Base-by-base conservation (phyloP, 1,140 invertebrate species). In the Halictus rubicundus region DNA sequence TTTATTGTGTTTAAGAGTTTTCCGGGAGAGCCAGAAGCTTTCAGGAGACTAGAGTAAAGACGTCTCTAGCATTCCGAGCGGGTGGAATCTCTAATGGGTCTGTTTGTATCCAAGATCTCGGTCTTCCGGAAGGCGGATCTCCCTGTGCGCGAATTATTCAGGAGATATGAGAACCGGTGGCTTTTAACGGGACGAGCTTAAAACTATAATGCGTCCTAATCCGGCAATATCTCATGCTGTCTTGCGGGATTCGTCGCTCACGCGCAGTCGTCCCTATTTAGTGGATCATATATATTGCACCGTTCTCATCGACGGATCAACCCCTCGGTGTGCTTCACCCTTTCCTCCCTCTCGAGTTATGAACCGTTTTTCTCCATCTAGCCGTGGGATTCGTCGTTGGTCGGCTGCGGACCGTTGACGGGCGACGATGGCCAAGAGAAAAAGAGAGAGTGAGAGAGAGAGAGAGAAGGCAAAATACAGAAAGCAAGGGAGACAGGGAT, bases 191-290 rank as follows among this genome's bases (percentile, higher is more conserved):
- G 71, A 87, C 73, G 71, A 85, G 87, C 88, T 92, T 91, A 92
- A 91, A 91, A 92, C 89, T 90, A 89, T 91, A 90, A 92, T 89
- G 79, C 86, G 64, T 83, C 88, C 89, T 91, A 89, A 92, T 90
- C 87, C 88, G 73, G 87, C 88, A 89, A 91, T 92, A 92, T 91
- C 86, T 91, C 89, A 91, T 89, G 82, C 88, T 88, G 87, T 90
- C 89, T 88, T 89, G 85, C 78, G 82, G 88, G 89, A 89, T 90
- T 91, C 90, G 83, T 91, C 89, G 87, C 80, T 92, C 88, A 89
- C 85, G 84, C 86, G 87, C 88, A 87, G 78, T 75, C 87, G 78
- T 87, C 88, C 88, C 89, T 89, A 89, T 91, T 93, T 90, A 90
- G 86, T 82, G 79, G 84, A 91, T 91, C 88, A 87, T 89, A 91